Conservation (phyloP, 2,113 vertebrate species). For the Perognathus longimembris region DNA sequence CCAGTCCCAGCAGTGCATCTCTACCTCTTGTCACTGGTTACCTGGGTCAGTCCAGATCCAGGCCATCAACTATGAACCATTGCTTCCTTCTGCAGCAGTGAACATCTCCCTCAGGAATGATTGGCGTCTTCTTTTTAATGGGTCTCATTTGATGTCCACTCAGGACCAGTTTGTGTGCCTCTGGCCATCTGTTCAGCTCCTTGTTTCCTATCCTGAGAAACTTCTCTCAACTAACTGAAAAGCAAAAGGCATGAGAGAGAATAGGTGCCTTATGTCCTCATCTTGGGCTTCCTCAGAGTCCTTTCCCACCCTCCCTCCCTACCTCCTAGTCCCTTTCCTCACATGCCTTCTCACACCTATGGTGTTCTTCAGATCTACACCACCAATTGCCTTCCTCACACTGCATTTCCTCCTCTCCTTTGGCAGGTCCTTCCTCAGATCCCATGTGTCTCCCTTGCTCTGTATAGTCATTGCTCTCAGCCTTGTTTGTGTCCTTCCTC, state of each 20-base stretch:
- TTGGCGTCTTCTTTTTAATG: not conserved
- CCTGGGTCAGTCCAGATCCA: not conserved
- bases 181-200: not conserved
- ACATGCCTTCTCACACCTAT: rapidly evolving
- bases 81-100: not conserved
- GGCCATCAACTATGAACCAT: not conserved
- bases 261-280: not conserved
- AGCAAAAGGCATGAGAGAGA: not conserved
- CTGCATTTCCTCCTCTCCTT: not conserved
- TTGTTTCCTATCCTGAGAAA: not conserved
- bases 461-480: not conserved
- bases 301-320: not conserved
- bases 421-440: not conserved
- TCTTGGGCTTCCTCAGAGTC: not conserved
- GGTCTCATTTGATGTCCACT: not conserved
- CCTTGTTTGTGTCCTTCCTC: not conserved
- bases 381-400: not conserved
- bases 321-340: not conserved
- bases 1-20: not conserved
- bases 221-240: not conserved
- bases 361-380: not conserved
- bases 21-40: not conserved
- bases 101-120: not conserved
- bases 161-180: not conserved
- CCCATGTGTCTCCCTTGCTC: not conserved